Evolutionary conservation across 2,797 vertebrate genomes (phyloP).

Genomic region (Sylvia borin): DNA sequence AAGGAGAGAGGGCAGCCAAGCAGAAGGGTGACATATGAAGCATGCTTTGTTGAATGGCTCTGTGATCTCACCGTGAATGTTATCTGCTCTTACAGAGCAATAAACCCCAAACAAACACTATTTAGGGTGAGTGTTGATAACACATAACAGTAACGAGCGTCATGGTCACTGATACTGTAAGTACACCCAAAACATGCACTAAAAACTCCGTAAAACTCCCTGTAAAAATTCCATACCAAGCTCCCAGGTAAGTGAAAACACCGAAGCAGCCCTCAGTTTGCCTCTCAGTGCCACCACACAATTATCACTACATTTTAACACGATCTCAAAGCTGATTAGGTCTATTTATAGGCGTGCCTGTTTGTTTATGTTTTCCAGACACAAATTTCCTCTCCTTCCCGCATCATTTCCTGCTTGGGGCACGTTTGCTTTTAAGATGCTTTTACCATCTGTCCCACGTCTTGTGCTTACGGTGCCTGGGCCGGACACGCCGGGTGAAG

Average conservation of each 20-base stretch:
- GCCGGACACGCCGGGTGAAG: not conserved
- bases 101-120: not conserved
- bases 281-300: not conserved
- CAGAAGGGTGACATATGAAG: not conserved
- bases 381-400: not conserved
- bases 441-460: not conserved
- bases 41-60: not conserved
- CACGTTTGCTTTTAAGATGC: not conserved
- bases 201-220: not conserved
- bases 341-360: not conserved
- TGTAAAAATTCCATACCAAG: not conserved
- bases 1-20: not conserved
- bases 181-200: not conserved
- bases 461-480: not conserved
- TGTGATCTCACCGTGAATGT: not conserved
- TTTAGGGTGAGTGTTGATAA: not conserved
- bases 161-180: not conserved
- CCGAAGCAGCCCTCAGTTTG: not conserved
- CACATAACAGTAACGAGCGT: not conserved
- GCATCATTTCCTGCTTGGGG: not conserved
- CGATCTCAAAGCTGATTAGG: not conserved
- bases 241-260: not conserved
- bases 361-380: slow-evolving; percentile 40
- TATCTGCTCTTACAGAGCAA: not conserved
- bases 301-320: not conserved